These are phyloP conservation scores for Delia radicum DNA, from an alignment of 1,140 invertebrate genomes.

Conservation along the genomic window DNA sequence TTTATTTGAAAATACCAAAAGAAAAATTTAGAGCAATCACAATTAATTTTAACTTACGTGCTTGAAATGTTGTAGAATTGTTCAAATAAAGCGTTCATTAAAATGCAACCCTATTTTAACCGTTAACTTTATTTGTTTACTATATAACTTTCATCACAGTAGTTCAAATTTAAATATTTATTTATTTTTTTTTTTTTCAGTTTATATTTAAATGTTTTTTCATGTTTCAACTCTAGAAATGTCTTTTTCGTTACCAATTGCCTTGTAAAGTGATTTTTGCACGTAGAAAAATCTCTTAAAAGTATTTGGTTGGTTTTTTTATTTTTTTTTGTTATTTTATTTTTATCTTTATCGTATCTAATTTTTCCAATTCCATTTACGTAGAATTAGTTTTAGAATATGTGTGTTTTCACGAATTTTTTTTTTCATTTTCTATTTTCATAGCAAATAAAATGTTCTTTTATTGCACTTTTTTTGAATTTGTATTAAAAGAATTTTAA, in stretches of 20 bases:
- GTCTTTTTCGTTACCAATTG: neutral
- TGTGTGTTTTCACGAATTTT: neutral
- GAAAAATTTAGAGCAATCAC: neutral
- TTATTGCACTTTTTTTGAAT: neutral
- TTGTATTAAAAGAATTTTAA: neutral
- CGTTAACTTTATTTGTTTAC: neutral
- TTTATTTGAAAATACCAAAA: neutral
- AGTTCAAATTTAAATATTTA: neutral
- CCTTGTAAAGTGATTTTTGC: slow-evolving; percentile 10
- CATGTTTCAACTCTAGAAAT: neutral
- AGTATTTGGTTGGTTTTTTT: neutral
- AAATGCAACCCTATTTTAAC: neutral
- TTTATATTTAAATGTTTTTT: neutral
- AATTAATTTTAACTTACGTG: neutral
- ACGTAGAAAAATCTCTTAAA: neutral
- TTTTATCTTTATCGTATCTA: neutral
- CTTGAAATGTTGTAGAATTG: neutral
- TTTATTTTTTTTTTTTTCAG: neutral
- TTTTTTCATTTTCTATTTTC: neutral
- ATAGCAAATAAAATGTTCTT: neutral
- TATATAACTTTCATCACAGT: neutral
- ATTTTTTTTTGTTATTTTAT: neutral
- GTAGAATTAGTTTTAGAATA: slow-evolving; percentile 10
- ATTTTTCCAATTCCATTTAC: slow-evolving; percentile 5
- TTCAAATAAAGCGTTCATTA: neutral